A percentile compares a stretch with the other conserved stretches of the same genome.
Evolutionary conservation across 2,888 invertebrate genomes (phyloP).

Genomic region (Sthenelais limicola): DNA sequence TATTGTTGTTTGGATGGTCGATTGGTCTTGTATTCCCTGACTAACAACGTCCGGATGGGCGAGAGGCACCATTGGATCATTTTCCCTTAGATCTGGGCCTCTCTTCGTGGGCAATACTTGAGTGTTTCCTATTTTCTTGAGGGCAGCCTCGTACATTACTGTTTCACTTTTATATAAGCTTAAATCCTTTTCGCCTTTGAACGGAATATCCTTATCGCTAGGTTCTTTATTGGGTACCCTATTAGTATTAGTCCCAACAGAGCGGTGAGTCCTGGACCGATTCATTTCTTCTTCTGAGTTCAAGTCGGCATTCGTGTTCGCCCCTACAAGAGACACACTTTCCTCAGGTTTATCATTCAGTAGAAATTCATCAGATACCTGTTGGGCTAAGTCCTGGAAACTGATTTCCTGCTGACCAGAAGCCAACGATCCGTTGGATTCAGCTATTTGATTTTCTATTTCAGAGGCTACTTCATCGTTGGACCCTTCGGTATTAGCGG

Average conservation of each 20-base stretch:
- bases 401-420: slow-evolving; percentile 5
- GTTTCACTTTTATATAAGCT: too few relatives aligned
- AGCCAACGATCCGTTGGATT: too few relatives aligned
- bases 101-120: neutral
- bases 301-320: too few relatives aligned
- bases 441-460: too few relatives aligned
- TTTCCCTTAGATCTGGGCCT: neutral
- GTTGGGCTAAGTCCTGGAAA: neutral
- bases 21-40: neutral
- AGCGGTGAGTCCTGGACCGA: neutral
- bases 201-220: too few relatives aligned
- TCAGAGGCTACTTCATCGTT: too few relatives aligned
- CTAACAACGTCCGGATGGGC: neutral
- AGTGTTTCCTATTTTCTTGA: too few relatives aligned
- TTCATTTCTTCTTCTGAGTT: neutral
- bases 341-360: neutral
- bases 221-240: neutral
- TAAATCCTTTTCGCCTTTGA: too few relatives aligned
- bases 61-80: slow-evolving; percentile 19
- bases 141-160: too few relatives aligned
- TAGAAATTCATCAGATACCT: neutral
- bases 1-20: neutral
- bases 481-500: too few relatives aligned
- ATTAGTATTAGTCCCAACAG: neutral
- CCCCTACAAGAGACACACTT: neutral